Percentiles rank a stretch among this genome's conserved stretches.
These are phyloP conservation scores for Trichosurus vulpecula DNA, from an alignment of 2,797 vertebrate genomes.

Conservation along the genomic window DNA sequence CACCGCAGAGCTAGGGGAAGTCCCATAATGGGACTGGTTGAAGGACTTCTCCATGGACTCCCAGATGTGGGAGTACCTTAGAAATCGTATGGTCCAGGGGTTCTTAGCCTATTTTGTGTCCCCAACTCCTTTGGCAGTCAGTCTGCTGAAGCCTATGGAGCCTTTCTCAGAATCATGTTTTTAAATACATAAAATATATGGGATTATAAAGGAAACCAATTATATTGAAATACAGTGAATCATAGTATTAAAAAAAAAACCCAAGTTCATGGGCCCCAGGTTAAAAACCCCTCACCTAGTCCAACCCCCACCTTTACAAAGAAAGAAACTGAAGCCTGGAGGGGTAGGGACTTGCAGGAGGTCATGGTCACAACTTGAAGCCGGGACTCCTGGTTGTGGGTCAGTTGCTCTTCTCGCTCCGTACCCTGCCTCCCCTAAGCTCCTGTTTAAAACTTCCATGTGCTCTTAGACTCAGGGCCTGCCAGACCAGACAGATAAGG, in stretches of 20 bases:
- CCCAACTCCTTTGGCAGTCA: not conserved
- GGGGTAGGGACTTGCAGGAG: not conserved
- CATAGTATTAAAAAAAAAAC: not conserved
- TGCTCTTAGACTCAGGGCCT: not conserved
- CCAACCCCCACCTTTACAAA: not conserved
- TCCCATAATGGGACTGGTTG: not conserved
- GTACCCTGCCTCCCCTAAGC: not conserved
- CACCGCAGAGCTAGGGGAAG: not conserved
- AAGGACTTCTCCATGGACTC: not conserved
- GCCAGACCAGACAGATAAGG: not conserved
- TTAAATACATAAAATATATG: not conserved
- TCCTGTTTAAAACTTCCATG: not conserved
- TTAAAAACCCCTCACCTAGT: not conserved
- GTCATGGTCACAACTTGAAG: not conserved
- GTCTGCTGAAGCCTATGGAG: not conserved
- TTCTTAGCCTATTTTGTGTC: not conserved
- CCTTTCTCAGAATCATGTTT: not conserved
- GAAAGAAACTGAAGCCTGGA: not conserved
- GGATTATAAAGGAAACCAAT: not conserved
- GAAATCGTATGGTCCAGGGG: not conserved
- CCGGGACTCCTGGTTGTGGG: not conserved
- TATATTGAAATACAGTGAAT: not conserved
- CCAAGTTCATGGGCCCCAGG: not conserved
- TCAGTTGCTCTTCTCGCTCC: not conserved
- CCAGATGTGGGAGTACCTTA: not conserved